Evolutionary conservation across 2,888 invertebrate species (phyloP), one percentile per base, ranked within the genome.

Genomic region (Drosophila lutescens): DNA sequence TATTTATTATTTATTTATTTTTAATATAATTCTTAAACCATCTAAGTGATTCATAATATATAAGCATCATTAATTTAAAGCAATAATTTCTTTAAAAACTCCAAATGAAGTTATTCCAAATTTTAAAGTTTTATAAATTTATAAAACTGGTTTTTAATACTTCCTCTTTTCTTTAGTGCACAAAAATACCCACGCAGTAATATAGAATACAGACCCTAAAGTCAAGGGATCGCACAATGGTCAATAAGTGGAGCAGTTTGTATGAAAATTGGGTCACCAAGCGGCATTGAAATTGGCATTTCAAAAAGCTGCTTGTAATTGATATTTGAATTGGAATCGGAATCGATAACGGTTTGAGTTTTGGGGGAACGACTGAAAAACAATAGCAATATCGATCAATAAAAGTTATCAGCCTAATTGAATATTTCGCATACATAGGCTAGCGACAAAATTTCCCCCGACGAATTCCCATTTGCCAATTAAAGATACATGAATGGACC

Each of bases 151-250:
- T 17, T 8, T 8, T 10, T 17, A 1, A 2, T 2, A 2, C 2
- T 1, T 0, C 12, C 20, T 6, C 3, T 20, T 17, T 12, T 7
- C 12, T 15, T 32, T n/a, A 62, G 63, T 63, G 63, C 4, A 26
- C 46, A 61, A 46, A 51, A 17, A 44, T 50, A 50, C 17, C 55
- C 17, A 50, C 8, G 44, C 41, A 67, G 20, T 38, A 26, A 46
- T 40, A 66, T 36, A 66, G 65, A 66, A 66, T 54, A 54, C 46
- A 46, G 38, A 43, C 44, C 54, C 65, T 46, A 53, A 76, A 84
- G 84, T 80, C 84, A 78, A 68, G 70, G 74, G 66, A 81, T 68
- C 74, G 79, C 69, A 83, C 88, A 88, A 83, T 83, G 83, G 88
- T 83, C 73, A 74, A 57, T 57, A 54, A 57, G 53, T 54, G 66